These are phyloP conservation scores for Petrocephalus sullivani DNA, from an alignment of 2,797 vertebrate genomes.

Conservation along the genomic window DNA sequence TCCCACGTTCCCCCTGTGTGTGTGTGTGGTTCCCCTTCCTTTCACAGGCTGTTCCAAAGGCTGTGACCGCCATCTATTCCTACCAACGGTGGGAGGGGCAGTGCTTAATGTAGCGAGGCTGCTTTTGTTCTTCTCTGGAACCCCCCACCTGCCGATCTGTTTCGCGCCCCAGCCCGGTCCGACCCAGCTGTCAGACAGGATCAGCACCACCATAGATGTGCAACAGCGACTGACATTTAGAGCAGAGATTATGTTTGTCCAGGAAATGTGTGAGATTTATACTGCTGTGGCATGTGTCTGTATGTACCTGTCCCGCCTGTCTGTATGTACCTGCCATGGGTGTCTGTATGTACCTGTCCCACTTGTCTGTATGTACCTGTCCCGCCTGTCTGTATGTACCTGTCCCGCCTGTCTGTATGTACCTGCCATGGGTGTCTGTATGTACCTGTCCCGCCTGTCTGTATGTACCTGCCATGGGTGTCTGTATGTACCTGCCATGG, in stretches of 20 bases:
- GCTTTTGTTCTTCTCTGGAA: slow-evolving; percentile 25
- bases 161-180: not conserved
- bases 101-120: not conserved
- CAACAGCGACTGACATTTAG: not conserved
- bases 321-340: too few relatives aligned
- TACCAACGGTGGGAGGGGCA: not conserved
- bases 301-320: not conserved
- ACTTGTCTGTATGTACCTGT: too few relatives aligned
- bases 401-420: not conserved
- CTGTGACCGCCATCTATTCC: not conserved
- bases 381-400: too few relatives aligned
- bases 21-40: not conserved
- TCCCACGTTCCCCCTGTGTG: not conserved
- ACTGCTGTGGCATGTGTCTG: not conserved
- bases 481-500: not conserved
- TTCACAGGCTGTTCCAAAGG: not conserved
- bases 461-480: not conserved
- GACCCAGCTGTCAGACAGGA: not conserved
- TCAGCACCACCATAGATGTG: not conserved
- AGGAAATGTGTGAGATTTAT: slow-evolving; percentile 37
- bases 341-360: too few relatives aligned
- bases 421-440: not conserved
- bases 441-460: not conserved
- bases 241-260: slow-evolving; percentile 33
- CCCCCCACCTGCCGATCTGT: not conserved